Evolutionary conservation across 2,888 invertebrate genomes (phyloP), one percentile per base, ranked within the genome.

Genomic region (Spisula subtruncata): DNA sequence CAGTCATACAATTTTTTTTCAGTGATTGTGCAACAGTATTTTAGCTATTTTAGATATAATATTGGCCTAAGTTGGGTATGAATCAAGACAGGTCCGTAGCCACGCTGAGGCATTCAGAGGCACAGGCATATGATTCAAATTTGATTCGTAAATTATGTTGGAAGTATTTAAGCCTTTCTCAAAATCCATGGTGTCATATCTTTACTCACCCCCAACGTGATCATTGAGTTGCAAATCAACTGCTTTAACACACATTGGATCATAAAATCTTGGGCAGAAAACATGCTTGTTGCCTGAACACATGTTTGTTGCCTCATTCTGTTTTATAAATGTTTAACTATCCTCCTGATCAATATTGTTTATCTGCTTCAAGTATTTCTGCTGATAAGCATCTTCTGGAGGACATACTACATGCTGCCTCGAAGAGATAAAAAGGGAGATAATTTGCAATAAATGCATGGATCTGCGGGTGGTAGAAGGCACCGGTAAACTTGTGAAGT

Each of bases 341-440:
- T 66, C 60, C 20, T n/a, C 60, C 5, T n/a, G 25, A 25, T 66
- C 25, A 25, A 25, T 66, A n/a, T 66, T 66, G 60, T 66, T 66
- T 66, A 25, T 66, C 60, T 66, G 60, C 41, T 25, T 60, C 20
- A 60, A 60, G 60, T 66, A 2, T 16, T 12, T 16, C 16, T 51
- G 14, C 5, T 25, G 60, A 66, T 66, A 83, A 79, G 12, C 51
- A 79, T 46, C 85, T 29, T 18, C 5, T 51, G 41, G 81, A 82
- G 29, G 86, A 86, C 41, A 41, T 41, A 41, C n/a, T n/a, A n/a
- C 82, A 81, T 29, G n/a, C 71, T 51, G 71, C 85, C 32, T 25
- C 6, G 60, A n/a, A 66, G 41, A 32, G 41, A 32, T 85, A 88
- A 81, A 81, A 84, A 85, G 88, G 88, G 88, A 85, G 85, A 88